Evolutionary conservation across 2,888 invertebrate species (phyloP), one percentile per base, ranked within the genome.

Genomic region (Epiblema foenella): DNA sequence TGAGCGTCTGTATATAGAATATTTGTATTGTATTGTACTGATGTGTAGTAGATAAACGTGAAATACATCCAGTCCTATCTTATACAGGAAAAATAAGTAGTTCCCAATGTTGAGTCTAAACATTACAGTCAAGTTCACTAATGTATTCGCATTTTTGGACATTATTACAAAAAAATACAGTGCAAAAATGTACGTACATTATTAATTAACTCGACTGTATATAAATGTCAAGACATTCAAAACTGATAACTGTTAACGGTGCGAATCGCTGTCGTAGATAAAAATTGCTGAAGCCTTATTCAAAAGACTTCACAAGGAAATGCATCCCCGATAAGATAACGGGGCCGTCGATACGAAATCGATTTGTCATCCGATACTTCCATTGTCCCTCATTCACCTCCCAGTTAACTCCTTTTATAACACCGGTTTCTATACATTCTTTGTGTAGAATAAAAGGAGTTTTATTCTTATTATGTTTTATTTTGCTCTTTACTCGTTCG

Each of bases 361-460:
- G 70, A 70, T 70, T 70, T 60, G 70, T 70, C 70, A 70, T 70
- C 70, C 64, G 70, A 70, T 49, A 54, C 64, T 51, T 58, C 70
- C 65, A 20, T 70, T 70, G 65, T 70, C 70, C 65, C 29, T 59
- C 12, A 54, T 57, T 62, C 64, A 42, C 52, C 58, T 65, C 59
- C 58, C 51, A 51, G 56, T 57, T 57, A 37, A 57, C 57, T 56
- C 37, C 68, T 56, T 51, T 69, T 63, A 69, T 69, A 33, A 68
- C 29, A 42, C 60, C 60, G 54, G 54, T 42, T 37, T 37, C 37
- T 57, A 52, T 11, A 63, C 20, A 63, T 37, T 52, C 33, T 52
- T 52, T 37, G 52, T 20, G 42, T 33, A 52, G 60, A 52, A 52
- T 24, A n/a, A 59, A 52, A 33, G 29, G 56, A 39, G 52, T 68